A percentile compares a stretch with the other conserved stretches of the same genome.
Conservation (phyloP, 2,797 vertebrate genomes). For the Periparus ater region DNA sequence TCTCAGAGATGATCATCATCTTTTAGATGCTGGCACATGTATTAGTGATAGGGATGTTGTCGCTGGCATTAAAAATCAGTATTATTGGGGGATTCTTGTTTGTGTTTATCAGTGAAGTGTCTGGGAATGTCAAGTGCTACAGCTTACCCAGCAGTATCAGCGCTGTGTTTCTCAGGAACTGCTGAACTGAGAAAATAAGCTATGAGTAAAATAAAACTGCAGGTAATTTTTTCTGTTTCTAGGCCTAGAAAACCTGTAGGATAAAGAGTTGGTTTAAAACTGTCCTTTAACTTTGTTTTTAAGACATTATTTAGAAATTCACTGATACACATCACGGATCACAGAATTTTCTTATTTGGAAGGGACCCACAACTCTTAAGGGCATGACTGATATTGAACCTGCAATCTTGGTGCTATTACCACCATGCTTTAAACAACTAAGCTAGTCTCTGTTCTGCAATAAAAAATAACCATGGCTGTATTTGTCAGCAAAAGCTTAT, state of each 20-base stretch:
- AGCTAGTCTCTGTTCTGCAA: not conserved
- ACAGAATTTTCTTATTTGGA: not conserved
- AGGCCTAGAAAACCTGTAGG: not conserved
- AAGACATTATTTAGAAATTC: not conserved
- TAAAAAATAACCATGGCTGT: not conserved
- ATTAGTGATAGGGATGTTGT: not conserved
- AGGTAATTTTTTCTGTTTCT: not conserved
- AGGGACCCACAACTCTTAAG: not conserved
- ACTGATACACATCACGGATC: rapidly evolving
- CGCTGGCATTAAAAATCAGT: not conserved
- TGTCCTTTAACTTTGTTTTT: not conserved
- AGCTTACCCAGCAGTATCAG: not conserved
- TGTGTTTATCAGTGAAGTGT: not conserved
- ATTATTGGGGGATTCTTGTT: not conserved
- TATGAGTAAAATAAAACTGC: not conserved
- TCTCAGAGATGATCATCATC: not conserved
- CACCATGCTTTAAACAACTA: not conserved
- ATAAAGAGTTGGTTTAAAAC: not conserved
- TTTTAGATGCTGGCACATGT: not conserved
- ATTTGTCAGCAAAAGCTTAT: not conserved
- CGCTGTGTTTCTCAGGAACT: rapidly evolving
- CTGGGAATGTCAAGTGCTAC: not conserved
- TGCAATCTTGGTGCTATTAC: not conserved
- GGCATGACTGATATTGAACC: not conserved
- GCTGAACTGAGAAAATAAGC: not conserved